Evolutionary conservation across 2,797 vertebrate genomes (phyloP), one percentile per base, ranked within the genome.

Genomic region (Aulostomus chinensis): DNA sequence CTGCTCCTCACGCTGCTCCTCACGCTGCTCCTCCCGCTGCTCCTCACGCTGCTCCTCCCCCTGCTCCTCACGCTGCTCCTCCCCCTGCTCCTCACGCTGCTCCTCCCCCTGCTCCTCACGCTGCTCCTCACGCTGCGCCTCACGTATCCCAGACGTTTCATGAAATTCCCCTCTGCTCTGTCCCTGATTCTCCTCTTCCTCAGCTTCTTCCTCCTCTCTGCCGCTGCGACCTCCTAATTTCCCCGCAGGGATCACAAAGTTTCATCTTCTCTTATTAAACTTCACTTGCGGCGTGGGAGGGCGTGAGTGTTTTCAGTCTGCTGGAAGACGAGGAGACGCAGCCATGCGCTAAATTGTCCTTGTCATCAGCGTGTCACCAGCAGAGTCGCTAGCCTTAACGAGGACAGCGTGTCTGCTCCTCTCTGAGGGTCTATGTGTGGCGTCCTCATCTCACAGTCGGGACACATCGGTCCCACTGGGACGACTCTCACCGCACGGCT

Each of bases 311-410:
- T 37, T 55, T 26, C 40, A 42, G 47, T 50, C 52, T 73, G 65
- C 64, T 73, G 40, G 39, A 41, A 74, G 68, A 80, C 74, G 38
- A 58, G 68, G 59, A 53, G 65, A 62, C 0, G 56, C 78, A 63
- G 56, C 58, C 75, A 65, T 60, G 81, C 66, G 12, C 37, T 75
- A 84, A 84, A 80, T 80, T 79, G 81, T 79, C 83, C 78, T 80
- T 78, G 78, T 78, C 80, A 67, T 76, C 59, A 0, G 15, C 14
- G 62, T 63, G 73, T 77, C 82, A 63, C 77, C 73, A 67, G 65
- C 62, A 34, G 69, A 63, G 76, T 49, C 20, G 3, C 40, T 73
- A 77, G 78, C 81, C 77, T 81, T 71, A 81, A 61, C 66, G 35
- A 77, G 73, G 75, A 40, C 72, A 37, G 36, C 0, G 17, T 34